Evolutionary conservation across 2,113 vertebrate genomes (phyloP).

Genomic region (Muscicapa adusta): DNA sequence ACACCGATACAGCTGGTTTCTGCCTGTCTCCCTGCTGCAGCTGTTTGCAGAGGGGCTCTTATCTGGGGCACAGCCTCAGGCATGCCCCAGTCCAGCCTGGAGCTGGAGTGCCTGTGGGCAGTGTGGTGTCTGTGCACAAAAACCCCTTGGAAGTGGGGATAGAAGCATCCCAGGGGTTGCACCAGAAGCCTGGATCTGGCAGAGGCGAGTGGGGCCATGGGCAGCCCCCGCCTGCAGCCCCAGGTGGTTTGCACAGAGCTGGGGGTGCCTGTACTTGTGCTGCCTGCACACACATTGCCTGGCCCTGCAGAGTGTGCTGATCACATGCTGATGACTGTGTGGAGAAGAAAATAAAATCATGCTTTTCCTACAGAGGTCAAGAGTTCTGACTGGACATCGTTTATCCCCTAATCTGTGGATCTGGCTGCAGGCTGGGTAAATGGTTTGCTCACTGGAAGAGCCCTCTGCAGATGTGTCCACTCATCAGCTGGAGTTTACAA

Average conservation of each 20-base stretch:
- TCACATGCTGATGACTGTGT: not conserved
- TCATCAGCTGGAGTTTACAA: not conserved
- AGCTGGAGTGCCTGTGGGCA: not conserved
- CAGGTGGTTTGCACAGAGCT: not conserved
- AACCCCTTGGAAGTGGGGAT: not conserved
- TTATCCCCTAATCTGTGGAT: not conserved
- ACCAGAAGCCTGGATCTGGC: not conserved
- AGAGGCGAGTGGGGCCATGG: fast-evolving
- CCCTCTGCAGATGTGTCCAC: not conserved
- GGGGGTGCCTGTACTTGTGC: not conserved
- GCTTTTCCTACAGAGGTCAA: not conserved
- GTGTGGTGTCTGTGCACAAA: not conserved
- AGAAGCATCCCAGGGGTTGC: not conserved
- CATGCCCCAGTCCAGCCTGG: not conserved
- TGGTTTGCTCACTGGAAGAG: not conserved
- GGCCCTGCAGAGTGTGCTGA: not conserved
- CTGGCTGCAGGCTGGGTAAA: not conserved
- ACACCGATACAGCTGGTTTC: not conserved
- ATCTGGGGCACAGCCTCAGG: not conserved
- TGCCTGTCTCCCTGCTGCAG: not conserved
- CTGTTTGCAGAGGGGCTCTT: not conserved
- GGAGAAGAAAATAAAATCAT: not conserved
- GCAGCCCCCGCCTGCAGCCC: fast-evolving
- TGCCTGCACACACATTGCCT: not conserved
- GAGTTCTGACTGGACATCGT: not conserved